phyloP scores from a whole-genome alignment of 1,140 invertebrate species.

The Nilaparvata lugens region DNA sequence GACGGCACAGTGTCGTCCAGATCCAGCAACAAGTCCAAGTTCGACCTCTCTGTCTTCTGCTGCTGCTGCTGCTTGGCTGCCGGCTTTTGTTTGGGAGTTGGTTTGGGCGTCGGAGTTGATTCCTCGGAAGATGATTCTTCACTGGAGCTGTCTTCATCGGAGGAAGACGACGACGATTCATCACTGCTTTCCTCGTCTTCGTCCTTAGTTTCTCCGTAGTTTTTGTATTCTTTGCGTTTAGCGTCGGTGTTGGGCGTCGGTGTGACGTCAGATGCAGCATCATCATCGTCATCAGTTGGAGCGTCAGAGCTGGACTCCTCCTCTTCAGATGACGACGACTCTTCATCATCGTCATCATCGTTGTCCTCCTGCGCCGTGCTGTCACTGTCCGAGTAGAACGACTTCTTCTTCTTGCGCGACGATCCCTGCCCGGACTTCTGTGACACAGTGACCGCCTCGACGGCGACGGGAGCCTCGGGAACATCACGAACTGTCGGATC shows the following conservation, averaged over 20 bases:
- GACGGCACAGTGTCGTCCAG: slow-evolving; percentile 50
- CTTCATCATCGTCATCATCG: slow-evolving; percentile 16
- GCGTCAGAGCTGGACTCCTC: neutral
- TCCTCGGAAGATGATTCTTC: neutral
- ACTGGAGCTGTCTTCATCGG: slow-evolving; percentile 15
- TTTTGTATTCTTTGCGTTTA: neutral
- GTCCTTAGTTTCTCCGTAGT: slow-evolving; percentile 23
- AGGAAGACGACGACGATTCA: slow-evolving; percentile 27
- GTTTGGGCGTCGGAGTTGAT: too few species aligned
- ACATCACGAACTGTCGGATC: slow-evolving; percentile 72
- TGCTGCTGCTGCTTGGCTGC: neutral
- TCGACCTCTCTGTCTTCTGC: slow-evolving; percentile 34
- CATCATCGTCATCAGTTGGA: too few species aligned
- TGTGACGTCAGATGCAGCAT: neutral
- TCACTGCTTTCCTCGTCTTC: slow-evolving; percentile 35
- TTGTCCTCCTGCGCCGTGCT: slow-evolving; percentile 19
- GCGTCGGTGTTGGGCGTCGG: slow-evolving; percentile 26
- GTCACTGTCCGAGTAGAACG: slow-evolving; percentile 41
- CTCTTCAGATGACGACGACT: slow-evolving; percentile 26
- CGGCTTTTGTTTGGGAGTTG: too few species aligned
- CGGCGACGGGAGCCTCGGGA: slow-evolving; percentile 38
- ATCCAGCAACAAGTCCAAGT: slow-evolving; percentile 75
- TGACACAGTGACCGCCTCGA: neutral
- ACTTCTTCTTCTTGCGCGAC: slow-evolving; percentile 36
- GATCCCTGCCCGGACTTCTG: slow-evolving; percentile 27